These are phyloP conservation scores for Eulacestoma nigropectus DNA, from an alignment of 2,113 vertebrate genomes.

Conservation along the genomic window DNA sequence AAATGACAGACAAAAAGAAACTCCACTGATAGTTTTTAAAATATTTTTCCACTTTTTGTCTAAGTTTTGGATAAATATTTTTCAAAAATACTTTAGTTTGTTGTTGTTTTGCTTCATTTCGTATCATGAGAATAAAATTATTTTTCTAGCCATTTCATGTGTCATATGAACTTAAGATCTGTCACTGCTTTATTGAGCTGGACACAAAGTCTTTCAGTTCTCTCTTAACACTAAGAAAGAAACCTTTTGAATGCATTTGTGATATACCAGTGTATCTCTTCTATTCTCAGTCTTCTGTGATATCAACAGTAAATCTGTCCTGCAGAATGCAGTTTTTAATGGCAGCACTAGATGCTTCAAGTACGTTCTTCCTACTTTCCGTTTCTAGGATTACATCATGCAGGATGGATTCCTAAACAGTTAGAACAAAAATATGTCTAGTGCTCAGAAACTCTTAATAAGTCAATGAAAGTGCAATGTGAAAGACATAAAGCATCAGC, in stretches of 20 bases:
- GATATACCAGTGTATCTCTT: neutral
- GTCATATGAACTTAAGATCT: neutral
- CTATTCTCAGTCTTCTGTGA: neutral
- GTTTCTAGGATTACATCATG: neutral
- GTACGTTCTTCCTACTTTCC: neutral
- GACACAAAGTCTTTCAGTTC: neutral
- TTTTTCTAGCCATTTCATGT: neutral
- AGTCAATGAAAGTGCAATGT: neutral
- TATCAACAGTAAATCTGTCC: neutral
- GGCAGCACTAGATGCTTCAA: neutral
- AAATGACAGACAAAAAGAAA: neutral
- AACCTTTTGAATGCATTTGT: neutral
- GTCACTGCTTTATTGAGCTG: neutral
- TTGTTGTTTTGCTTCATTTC: neutral
- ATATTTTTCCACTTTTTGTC: neutral
- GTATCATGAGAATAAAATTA: neutral
- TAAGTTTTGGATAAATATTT: neutral
- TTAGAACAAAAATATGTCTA: neutral
- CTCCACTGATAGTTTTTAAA: neutral
- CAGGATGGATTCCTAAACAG: neutral
- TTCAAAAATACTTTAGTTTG: neutral
- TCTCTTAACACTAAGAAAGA: neutral
- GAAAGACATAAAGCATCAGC: neutral
- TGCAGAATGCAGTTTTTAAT: neutral
- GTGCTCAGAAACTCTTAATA: neutral